Evolutionary conservation across 2,113 vertebrate species (phyloP).

Genomic region (Phodopus roborovskii): DNA sequence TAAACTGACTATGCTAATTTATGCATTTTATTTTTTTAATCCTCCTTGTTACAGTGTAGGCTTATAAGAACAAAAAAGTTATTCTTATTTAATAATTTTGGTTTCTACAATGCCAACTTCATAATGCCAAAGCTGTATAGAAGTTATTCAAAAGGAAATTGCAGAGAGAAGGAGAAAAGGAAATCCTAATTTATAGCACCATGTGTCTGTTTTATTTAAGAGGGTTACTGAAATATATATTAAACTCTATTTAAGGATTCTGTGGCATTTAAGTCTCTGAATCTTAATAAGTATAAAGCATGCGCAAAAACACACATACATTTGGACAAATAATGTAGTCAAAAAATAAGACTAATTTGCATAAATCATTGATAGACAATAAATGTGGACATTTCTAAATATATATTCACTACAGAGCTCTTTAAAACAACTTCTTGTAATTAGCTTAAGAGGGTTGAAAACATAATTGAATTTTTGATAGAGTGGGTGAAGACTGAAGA

Average conservation of each 20-base stretch:
- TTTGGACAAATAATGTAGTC: background rate
- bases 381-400: background rate
- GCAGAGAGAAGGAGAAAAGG: background rate
- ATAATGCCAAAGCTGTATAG: background rate
- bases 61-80: background rate
- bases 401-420: background rate
- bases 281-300: background rate
- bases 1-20: background rate
- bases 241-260: background rate
- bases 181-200: background rate
- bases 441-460: background rate
- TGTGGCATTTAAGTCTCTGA: background rate
- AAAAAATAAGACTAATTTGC: background rate
- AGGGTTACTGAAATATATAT: background rate
- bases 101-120: background rate
- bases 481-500: background rate
- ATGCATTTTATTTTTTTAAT: background rate
- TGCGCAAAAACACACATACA: background rate
- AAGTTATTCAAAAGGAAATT: background rate
- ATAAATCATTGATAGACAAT: background rate
- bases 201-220: background rate
- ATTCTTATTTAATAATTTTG: background rate
- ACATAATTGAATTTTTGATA: slow-evolving; percentile 31
- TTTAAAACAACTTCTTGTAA: slow-evolving; percentile 31
- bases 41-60: background rate